Evolutionary conservation across 2,113 vertebrate species (phyloP).

Genomic region (Psophia crepitans): DNA sequence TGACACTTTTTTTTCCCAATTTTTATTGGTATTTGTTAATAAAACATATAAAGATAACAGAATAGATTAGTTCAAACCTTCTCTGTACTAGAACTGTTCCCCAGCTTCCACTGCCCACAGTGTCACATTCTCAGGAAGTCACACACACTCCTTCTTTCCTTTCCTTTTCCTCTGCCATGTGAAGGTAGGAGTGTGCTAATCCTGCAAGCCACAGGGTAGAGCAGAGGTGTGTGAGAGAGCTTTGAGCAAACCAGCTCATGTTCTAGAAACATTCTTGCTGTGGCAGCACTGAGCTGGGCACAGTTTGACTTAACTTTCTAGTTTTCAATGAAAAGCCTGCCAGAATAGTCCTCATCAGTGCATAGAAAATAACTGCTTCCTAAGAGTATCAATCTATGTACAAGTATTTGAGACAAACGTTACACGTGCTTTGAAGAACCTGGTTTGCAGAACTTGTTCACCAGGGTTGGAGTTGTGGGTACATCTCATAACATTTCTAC

Average conservation of each 20-base stretch:
- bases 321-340: background rate
- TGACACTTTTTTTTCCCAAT: background rate
- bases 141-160: background rate
- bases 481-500: background rate
- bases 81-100: background rate
- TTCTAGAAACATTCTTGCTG: background rate
- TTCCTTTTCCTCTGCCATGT: fast-evolving
- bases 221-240: background rate
- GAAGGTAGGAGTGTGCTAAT: background rate
- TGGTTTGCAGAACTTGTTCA: background rate
- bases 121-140: background rate
- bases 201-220: background rate
- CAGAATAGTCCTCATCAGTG: background rate
- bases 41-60: background rate
- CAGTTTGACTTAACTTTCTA: background rate
- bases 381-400: background rate
- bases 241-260: background rate
- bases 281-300: background rate
- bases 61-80: background rate
- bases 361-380: background rate
- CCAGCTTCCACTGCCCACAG: background rate
- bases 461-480: background rate
- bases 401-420: background rate
- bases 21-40: background rate
- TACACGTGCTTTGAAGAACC: background rate